Percentiles rank a stretch among this genome's conserved stretches.
phyloP scores from a whole-genome alignment of 2,888 invertebrate species.

The Idaea straminata region DNA sequence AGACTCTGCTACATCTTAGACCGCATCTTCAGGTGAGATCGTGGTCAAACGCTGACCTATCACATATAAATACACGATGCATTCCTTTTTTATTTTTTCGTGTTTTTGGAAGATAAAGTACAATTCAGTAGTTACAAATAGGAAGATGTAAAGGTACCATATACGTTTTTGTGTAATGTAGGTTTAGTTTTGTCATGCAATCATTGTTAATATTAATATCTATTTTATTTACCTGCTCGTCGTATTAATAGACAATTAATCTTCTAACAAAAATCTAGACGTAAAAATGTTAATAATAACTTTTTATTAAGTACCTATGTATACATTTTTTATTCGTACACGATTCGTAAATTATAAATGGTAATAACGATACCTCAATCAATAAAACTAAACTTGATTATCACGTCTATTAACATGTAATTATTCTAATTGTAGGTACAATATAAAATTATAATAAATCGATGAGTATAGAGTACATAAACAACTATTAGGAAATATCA shows the following conservation, averaged over 20 bases:
- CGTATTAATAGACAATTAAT: neutral
- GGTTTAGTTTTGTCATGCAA: too few species aligned
- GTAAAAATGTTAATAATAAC: neutral
- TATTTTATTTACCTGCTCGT: neutral
- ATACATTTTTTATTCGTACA: neutral
- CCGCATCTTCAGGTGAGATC: too few species aligned
- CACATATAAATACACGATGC: too few species aligned
- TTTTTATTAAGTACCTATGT: neutral
- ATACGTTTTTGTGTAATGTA: too few species aligned
- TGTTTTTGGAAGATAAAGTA: too few species aligned
- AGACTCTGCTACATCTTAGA: too few species aligned
- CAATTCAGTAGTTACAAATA: too few species aligned
- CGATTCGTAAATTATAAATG: neutral
- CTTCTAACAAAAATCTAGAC: neutral
- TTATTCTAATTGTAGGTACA: slow-evolving; percentile 1
- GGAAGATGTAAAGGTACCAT: too few species aligned
- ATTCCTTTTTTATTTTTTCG: too few species aligned
- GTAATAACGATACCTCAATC: slow-evolving; percentile 10
- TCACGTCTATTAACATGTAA: slow-evolving; percentile 8
- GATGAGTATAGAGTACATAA: neutral
- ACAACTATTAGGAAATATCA: neutral
- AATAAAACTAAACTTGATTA: slow-evolving; percentile 20
- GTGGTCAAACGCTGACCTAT: too few species aligned
- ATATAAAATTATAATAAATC: neutral
- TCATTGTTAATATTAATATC: neutral